These are phyloP conservation scores for Parasteatoda lunata DNA, from an alignment of 2,888 invertebrate genomes.

Conservation along the genomic window DNA sequence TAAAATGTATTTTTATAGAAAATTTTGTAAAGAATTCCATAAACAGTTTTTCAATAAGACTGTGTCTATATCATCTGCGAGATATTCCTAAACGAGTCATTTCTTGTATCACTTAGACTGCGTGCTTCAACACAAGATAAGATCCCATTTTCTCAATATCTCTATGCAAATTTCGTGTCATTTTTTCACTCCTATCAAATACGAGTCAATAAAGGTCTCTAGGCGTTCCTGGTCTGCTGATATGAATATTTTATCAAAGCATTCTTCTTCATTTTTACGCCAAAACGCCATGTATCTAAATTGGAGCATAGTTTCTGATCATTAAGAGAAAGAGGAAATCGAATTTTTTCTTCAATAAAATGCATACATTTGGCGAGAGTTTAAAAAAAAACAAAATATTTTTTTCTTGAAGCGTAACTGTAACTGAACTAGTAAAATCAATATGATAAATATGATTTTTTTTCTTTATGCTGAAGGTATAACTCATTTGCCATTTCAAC, in stretches of 20 bases:
- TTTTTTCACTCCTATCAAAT: too few relatives aligned
- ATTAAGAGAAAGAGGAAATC: slow-evolving; percentile 43
- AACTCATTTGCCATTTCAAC: slow-evolving; percentile 45
- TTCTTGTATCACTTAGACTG: too few relatives aligned
- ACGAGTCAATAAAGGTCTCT: too few relatives aligned
- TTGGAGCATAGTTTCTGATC: slow-evolving; percentile 36
- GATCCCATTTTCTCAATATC: too few relatives aligned
- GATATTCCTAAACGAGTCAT: too few relatives aligned
- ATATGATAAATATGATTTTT: slow-evolving; percentile 53
- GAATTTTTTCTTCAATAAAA: slow-evolving; percentile 44
- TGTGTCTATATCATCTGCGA: too few relatives aligned
- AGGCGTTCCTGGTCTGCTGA: background rate
- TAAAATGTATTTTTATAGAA: too few relatives aligned
- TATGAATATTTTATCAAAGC: slow-evolving; percentile 7
- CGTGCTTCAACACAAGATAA: too few relatives aligned
- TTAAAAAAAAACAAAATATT: slow-evolving; percentile 12
- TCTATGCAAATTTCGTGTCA: too few relatives aligned
- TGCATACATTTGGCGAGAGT: slow-evolving; percentile 24
- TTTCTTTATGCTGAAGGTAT: slow-evolving; percentile 7
- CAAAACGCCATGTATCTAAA: slow-evolving; percentile 36
- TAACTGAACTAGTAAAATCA: slow-evolving; percentile 29
- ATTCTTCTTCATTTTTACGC: slow-evolving; percentile 1
- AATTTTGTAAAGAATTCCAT: too few relatives aligned
- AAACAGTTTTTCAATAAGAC: too few relatives aligned
- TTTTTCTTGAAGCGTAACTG: slow-evolving; percentile 1